Percentiles rank a stretch among this genome's conserved stretches.
phyloP scores from a whole-genome alignment of 2,797 vertebrate genomes.

The Cyclura pinguis region DNA sequence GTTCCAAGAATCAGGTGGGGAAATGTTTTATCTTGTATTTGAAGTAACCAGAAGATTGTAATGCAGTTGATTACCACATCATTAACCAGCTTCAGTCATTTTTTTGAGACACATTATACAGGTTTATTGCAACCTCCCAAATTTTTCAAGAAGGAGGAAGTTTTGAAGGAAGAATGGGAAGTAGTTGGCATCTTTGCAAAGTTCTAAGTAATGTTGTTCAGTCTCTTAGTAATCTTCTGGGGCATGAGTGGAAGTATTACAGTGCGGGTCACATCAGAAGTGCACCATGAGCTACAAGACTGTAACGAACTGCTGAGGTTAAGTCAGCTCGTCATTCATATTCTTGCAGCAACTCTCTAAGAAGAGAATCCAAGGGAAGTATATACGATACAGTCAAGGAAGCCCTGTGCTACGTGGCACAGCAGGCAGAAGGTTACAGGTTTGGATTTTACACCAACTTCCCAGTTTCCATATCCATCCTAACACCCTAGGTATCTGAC shows the following conservation, averaged over 20 bases:
- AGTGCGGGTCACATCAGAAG: neutral
- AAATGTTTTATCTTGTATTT: neutral
- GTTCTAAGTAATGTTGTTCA: slow-evolving; percentile 4
- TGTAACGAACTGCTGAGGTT: neutral
- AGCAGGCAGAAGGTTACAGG: neutral
- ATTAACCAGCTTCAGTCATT: slow-evolving; percentile 23
- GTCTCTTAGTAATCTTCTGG: neutral
- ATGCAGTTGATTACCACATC: slow-evolving; percentile 23
- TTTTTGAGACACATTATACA: slow-evolving; percentile 50
- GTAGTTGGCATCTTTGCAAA: slow-evolving; percentile 7
- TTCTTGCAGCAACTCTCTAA: neutral
- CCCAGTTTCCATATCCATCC: neutral
- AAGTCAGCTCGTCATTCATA: neutral
- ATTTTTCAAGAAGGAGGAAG: slow-evolving; percentile 26
- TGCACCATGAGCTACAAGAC: neutral
- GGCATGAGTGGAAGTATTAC: neutral
- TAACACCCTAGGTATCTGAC: neutral
- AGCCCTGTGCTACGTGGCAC: neutral
- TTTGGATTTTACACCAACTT: neutral
- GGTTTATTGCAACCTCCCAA: slow-evolving; percentile 23
- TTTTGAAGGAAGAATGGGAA: slow-evolving; percentile 31
- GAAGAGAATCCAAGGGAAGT: neutral
- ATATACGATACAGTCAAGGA: neutral
- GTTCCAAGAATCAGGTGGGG: slow-evolving; percentile 6
- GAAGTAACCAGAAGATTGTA: slow-evolving; percentile 7